Conservation (phyloP, 2,113 vertebrate genomes). For the Oncorhynchus keta region DNA sequence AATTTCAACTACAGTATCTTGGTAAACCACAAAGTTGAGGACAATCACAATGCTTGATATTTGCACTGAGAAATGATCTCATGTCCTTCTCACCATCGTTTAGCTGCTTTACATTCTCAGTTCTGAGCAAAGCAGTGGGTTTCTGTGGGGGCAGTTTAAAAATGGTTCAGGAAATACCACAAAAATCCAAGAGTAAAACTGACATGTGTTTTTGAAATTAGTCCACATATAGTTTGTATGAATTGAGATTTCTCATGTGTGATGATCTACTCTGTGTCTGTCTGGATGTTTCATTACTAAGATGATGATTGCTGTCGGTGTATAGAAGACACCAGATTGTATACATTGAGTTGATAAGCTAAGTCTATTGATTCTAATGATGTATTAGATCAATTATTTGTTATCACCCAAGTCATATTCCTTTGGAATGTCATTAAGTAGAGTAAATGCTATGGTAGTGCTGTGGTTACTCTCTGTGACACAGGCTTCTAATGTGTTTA, state of each 20-base stretch:
- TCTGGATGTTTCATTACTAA: neutral
- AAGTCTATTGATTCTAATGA: neutral
- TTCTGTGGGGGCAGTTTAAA: conserved; percentile 37
- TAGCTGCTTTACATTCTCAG: neutral
- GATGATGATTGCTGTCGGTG: neutral
- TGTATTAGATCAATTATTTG: neutral
- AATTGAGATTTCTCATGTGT: neutral
- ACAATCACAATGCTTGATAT: neutral
- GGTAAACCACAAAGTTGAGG: neutral
- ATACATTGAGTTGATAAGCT: neutral
- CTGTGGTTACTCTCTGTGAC: neutral
- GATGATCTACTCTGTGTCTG: neutral
- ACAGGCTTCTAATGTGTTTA: neutral
- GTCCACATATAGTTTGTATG: neutral
- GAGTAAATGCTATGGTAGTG: neutral
- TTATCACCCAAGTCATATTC: neutral
- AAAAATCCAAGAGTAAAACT: conserved; percentile 47
- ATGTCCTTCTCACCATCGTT: neutral
- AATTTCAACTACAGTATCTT: neutral
- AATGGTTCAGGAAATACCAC: conserved; percentile 72
- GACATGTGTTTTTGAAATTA: conserved; percentile 31
- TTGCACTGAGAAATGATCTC: no score
- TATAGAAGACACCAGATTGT: neutral
- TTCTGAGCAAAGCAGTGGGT: conserved; percentile 16
- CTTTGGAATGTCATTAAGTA: neutral